A percentile compares a stretch with the other conserved stretches of the same genome.
phyloP scores from a whole-genome alignment of 2,113 vertebrate species.

The Hydrochoerus hydrochaeris region DNA sequence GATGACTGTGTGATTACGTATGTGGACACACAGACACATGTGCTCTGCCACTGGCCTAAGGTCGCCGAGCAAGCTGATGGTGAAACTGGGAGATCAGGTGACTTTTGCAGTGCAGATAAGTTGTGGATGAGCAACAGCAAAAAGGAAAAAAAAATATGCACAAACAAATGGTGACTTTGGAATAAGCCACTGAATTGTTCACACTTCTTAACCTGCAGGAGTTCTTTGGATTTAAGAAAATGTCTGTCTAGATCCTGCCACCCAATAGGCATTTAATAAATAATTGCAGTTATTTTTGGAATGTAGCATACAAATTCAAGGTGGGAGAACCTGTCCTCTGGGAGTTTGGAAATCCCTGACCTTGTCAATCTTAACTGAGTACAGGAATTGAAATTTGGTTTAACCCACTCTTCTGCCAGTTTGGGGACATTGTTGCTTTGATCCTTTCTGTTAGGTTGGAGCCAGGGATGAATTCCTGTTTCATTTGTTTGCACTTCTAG shows the following conservation, averaged over 20 bases:
- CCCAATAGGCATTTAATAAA: not conserved
- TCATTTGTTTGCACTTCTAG: not conserved
- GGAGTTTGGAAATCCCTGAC: not conserved
- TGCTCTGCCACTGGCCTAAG: not conserved
- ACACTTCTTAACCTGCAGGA: not conserved
- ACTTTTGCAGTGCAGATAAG: not conserved
- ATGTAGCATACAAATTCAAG: not conserved
- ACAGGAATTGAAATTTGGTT: not conserved
- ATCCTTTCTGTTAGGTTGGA: not conserved
- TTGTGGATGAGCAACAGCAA: not conserved
- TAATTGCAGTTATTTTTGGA: not conserved
- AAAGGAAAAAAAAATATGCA: not conserved
- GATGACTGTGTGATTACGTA: not conserved
- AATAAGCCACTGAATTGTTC: not conserved
- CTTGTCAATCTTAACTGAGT: not conserved
- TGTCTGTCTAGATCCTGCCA: not conserved
- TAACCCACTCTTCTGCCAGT: not conserved
- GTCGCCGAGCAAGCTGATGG: not conserved
- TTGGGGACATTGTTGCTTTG: rapidly evolving
- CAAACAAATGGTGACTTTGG: not conserved
- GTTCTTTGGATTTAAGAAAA: not conserved
- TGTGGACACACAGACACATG: not conserved
- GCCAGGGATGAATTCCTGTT: slow-evolving; percentile 1
- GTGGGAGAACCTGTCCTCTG: not conserved
- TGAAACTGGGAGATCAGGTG: not conserved